Base-by-base conservation (phyloP, 2,888 invertebrate species). In the Mimachlamys varia region DNA sequence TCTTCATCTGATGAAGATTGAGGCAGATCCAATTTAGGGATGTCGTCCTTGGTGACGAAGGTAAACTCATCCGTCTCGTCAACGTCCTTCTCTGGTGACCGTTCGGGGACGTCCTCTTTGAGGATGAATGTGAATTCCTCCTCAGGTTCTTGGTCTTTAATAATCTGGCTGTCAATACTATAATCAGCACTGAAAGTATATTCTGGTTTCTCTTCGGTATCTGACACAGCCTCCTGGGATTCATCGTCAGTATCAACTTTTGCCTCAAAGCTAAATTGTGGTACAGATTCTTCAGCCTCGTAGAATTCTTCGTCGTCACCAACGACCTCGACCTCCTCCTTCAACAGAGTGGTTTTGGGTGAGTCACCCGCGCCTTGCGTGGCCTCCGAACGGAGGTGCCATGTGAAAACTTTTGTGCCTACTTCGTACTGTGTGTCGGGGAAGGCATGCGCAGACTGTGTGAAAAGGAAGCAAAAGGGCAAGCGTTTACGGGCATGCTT, bases 401-500 rank as follows among this genome's bases (percentile, higher is more conserved):
- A 92, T 53, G 93, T 93, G 89, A 90, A 94, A 44, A 94, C 93
- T 89, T 92, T 90, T 53, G 92, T 91, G 92, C 93, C 93, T 90
- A 92, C 92, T 91, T 93, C 93, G 88, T 90, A 90, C 49, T 91
- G 89, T 76, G 91, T 87, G 53, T 89, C 91, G 88, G 88, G 90
- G 55, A 88, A 89, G 87, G 92, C 94, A 94, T 94, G 93, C 94
- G 90, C 55, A 88, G 92, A 91, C 92, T 93, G 76, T 87, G 76
- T 76, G 44, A 90, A 88, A 87, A 90, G 55, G 89, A 89, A 90
- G 87, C 55, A 88, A 49, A 53, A 88, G 88, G n/a, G 27, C 88
- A 88, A 49, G 50, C 49, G 22, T 88, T 50, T 88, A 50, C 27
- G 7, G 19, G 88, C 88, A 88, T 49, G 50, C 88, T 88, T 49